Conservation (phyloP, 1,140 invertebrate species). For the Anadara kagoshimensis region DNA sequence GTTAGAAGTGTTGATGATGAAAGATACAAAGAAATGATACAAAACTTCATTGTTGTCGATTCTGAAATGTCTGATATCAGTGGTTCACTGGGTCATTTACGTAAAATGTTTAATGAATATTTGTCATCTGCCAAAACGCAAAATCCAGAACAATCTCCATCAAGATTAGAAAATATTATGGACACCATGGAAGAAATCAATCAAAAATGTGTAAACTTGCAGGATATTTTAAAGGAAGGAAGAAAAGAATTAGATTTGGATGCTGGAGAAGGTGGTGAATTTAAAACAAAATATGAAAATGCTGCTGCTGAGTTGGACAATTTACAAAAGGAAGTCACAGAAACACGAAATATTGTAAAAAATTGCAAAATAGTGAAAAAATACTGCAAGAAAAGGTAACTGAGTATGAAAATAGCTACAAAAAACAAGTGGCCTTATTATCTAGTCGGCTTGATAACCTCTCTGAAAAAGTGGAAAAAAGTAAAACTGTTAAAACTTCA, state of each 20-base stretch:
- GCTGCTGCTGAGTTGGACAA: constrained; percentile 54
- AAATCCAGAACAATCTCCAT: constrained; percentile 43
- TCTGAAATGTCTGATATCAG: constrained; percentile 61
- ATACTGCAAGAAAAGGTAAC: constrained; percentile 48
- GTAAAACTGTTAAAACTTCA: no score
- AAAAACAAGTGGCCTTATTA: no score
- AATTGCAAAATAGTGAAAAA: constrained; percentile 49
- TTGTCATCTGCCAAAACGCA: no score
- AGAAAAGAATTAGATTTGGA: constrained; percentile 13
- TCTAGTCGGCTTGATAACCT: constrained; percentile 44
- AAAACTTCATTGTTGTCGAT: constrained; percentile 54
- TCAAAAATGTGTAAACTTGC: constrained; percentile 51
- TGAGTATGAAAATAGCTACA: constrained; percentile 49
- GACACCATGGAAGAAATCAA: constrained; percentile 56
- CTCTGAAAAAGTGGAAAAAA: constrained; percentile 47
- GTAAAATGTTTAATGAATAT: constrained; percentile 52
- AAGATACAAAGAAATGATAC: constrained; percentile 50
- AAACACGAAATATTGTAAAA: constrained; percentile 44
- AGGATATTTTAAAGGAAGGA: constrained; percentile 61
- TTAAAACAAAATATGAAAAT: constrained; percentile 57
- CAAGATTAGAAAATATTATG: constrained; percentile 37
- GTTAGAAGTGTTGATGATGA: constrained; percentile 31
- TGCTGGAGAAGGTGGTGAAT: constrained; percentile 3
- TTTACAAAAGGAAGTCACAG: constrained; percentile 50
- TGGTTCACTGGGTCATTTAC: constrained; percentile 45